Evolutionary conservation across 2,797 vertebrate species (phyloP), one percentile per base, ranked within the genome.

Genomic region (Oreochromis grahami): DNA sequence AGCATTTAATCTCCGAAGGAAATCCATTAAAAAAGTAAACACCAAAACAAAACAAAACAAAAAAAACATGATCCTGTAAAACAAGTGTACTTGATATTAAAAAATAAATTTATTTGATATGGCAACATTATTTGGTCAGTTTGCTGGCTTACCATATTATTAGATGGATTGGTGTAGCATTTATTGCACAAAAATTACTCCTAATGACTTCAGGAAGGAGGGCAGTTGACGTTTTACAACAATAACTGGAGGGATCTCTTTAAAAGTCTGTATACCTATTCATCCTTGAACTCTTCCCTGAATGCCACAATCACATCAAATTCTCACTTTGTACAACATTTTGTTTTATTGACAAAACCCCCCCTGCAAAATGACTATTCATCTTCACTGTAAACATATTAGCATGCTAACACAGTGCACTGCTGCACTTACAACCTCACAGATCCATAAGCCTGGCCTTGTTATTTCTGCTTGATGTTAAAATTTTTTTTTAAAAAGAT

Each of bases 1-100:
- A 79, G 84, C 70, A 80, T 93, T 68, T 77, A 89, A 85, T 77
- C 84, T 89, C 84, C 77, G 45, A 92, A 83, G 83, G 74, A 86
- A 85, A 86, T 86, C 34, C 84, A 78, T 82, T 84, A 43, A 72
- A 29, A 45, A 85, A 81, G 58, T 36, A 63, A 63, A 36, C 32
- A 36, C 32, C 32, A 60, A 36, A 63, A 36, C 56, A 60, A 60
- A 41, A 38, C 13, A 55, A 55, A 80, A 70, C 74, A 85, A 63
- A 38, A 38, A 65, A 4, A 50, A 83, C 80, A 79, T 88, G 77
- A 83, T 43, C 65, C 82, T 38, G 76, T 78, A 51, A 84, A 90
- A 85, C 86, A 93, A 91, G 86, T 82, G 86, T 63, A 86, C 65
- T 83, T 68, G 56, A 86, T 45, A 43, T 68, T 5, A 3, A 34